Percentiles rank a stretch among this genome's conserved stretches.
These are phyloP conservation scores for Antidorcas marsupialis DNA, from an alignment of 2,113 vertebrate species.

Conservation along the genomic window DNA sequence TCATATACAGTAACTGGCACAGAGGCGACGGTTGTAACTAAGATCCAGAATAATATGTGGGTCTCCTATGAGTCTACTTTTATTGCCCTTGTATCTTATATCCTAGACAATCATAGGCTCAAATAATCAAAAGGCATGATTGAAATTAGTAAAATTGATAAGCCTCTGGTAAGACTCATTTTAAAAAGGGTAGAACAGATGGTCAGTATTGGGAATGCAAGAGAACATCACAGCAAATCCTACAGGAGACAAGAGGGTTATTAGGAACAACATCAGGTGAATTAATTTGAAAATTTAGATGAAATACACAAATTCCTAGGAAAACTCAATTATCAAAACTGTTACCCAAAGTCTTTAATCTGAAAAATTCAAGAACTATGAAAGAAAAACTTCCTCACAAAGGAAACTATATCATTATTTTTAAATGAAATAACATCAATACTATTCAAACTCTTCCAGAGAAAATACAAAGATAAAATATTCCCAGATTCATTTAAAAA, in stretches of 20 bases:
- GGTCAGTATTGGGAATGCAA: neutral
- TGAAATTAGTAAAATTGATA: neutral
- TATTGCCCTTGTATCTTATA: neutral
- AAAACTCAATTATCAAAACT: neutral
- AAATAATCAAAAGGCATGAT: neutral
- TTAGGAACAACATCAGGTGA: neutral
- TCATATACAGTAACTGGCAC: neutral
- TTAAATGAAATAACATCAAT: neutral
- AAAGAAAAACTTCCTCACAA: neutral
- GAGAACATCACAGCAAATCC: neutral
- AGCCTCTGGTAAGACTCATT: neutral
- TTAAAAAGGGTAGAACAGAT: neutral
- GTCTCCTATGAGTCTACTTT: neutral
- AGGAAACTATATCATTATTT: neutral
- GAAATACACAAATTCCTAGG: neutral
- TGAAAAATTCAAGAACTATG: neutral
- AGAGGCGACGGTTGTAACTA: neutral
- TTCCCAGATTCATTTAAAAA: neutral
- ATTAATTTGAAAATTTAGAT: neutral
- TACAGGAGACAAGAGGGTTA: neutral
- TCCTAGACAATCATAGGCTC: neutral
- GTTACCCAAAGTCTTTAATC: neutral
- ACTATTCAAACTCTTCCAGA: neutral
- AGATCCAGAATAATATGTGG: neutral
- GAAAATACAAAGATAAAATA: neutral